These are phyloP conservation scores for Spheniscus humboldti DNA, from an alignment of 2,797 vertebrate genomes.

Conservation along the genomic window DNA sequence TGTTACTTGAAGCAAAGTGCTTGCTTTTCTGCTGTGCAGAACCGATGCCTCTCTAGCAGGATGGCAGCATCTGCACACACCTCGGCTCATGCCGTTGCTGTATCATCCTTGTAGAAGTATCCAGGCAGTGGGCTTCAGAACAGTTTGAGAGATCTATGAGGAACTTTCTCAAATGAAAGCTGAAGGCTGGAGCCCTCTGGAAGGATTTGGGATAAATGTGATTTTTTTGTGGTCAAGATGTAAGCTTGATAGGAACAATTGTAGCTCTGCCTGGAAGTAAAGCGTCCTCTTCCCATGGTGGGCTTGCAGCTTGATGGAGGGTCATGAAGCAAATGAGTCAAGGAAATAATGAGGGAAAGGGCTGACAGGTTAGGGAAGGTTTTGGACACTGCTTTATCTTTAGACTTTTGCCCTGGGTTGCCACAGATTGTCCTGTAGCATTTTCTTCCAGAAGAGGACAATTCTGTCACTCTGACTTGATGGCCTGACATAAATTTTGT, in stretches of 20 bases:
- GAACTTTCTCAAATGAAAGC: background rate
- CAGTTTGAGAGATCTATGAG: background rate
- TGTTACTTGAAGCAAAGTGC: background rate
- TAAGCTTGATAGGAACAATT: background rate
- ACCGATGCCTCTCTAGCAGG: background rate
- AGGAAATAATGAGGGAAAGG: background rate
- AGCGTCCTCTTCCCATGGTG: fast-evolving
- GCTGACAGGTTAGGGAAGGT: background rate
- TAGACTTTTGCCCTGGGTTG: background rate
- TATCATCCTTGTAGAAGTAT: background rate
- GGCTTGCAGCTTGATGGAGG: background rate
- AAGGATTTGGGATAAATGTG: background rate
- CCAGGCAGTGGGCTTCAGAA: background rate
- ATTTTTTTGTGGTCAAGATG: background rate
- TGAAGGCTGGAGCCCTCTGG: background rate
- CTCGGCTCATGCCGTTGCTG: fast-evolving
- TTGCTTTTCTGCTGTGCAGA: background rate
- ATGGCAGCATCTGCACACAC: background rate
- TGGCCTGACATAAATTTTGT: background rate
- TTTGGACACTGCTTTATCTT: background rate
- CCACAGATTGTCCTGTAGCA: background rate
- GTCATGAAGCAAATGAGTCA: background rate
- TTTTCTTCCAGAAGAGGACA: background rate
- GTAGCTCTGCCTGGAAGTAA: background rate
- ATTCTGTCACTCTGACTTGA: background rate